Evolutionary conservation across 2,797 vertebrate species (phyloP).

Genomic region (Hypotaenidia philippensis): DNA sequence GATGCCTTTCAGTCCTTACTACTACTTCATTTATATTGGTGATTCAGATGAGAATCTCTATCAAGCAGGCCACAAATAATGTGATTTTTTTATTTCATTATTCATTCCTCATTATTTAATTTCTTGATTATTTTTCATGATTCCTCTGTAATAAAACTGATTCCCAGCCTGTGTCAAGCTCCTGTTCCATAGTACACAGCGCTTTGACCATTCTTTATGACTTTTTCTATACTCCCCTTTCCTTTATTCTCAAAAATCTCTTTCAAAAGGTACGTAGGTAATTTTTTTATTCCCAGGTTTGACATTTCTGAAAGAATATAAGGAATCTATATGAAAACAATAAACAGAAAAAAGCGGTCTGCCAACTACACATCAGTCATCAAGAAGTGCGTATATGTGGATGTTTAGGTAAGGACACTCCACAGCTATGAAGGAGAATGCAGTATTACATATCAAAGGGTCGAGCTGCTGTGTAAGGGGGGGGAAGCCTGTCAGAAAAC

Average conservation of each 20-base stretch:
- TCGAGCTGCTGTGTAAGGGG: background rate
- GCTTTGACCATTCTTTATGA: background rate
- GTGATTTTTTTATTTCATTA: background rate
- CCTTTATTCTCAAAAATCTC: background rate
- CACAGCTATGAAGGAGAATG: background rate
- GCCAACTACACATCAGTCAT: background rate
- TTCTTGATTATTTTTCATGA: background rate
- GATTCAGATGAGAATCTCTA: conserved; percentile 29
- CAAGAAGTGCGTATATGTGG: background rate
- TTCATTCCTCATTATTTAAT: background rate
- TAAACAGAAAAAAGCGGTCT: background rate
- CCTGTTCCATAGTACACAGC: background rate
- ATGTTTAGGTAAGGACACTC: background rate
- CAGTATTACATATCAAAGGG: background rate
- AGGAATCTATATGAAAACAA: background rate
- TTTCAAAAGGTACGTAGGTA: background rate
- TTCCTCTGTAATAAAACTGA: background rate
- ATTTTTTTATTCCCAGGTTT: background rate
- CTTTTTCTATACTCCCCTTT: background rate
- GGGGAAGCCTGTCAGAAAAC: background rate
- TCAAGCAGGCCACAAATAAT: background rate
- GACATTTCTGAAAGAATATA: background rate
- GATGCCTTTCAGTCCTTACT: conserved; percentile 25
- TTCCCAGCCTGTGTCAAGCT: background rate
- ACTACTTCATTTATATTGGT: conserved; percentile 1